These are phyloP conservation scores for Folsomia manolachei DNA, from an alignment of 2,888 invertebrate species.

Conservation along the genomic window DNA sequence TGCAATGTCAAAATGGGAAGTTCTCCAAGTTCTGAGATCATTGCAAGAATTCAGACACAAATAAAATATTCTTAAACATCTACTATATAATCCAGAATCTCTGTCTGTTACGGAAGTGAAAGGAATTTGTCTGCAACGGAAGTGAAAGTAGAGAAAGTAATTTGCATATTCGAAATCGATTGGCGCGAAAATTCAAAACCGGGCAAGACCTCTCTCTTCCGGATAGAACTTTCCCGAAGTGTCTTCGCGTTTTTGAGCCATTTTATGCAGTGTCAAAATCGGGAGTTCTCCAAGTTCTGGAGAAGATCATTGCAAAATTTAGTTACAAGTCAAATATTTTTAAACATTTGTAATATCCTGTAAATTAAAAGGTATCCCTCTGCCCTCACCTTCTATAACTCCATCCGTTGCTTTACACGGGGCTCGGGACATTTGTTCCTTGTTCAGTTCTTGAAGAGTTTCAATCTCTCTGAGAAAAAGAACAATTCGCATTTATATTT, in stretches of 20 bases:
- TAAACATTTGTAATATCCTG: background rate
- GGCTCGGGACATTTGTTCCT: constrained; percentile 38
- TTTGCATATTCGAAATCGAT: no score
- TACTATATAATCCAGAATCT: no score
- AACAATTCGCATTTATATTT: background rate
- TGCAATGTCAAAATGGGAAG: constrained; percentile 47
- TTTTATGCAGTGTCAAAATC: constrained; percentile 44
- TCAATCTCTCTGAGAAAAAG: constrained; percentile 27
- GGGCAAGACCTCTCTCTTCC: constrained; percentile 45
- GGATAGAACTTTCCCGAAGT: constrained; percentile 41
- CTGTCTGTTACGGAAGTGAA: no score
- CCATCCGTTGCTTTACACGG: constrained; percentile 39
- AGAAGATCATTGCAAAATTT: no score
- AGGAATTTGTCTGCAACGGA: no score
- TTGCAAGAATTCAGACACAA: no score
- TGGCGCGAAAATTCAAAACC: no score
- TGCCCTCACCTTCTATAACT: constrained; percentile 33
- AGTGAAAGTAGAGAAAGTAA: no score
- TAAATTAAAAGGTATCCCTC: background rate
- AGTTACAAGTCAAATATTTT: background rate
- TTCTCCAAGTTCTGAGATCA: constrained; percentile 43
- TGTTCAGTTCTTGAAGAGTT: constrained; percentile 36
- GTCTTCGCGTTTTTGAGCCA: constrained; percentile 43
- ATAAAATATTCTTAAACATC: no score
- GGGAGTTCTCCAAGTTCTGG: constrained; percentile 47